Conservation (phyloP, 2,113 vertebrate genomes). For the Zosterops lateralis region DNA sequence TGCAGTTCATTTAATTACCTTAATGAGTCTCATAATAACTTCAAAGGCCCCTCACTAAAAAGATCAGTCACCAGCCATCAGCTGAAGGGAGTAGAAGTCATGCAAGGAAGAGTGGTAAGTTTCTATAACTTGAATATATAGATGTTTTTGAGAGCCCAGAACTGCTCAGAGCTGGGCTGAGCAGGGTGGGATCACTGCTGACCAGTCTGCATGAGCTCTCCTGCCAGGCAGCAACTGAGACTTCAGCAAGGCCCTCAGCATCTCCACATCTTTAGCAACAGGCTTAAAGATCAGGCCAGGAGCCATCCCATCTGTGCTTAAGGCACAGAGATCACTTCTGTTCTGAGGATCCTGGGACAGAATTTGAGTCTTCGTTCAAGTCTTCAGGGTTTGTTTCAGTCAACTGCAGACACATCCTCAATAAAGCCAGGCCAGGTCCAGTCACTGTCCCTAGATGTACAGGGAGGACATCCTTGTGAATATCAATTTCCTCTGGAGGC, state of each 20-base stretch:
- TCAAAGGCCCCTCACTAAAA: background rate
- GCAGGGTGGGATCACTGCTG: background rate
- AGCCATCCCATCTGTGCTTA: background rate
- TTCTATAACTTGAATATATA: background rate
- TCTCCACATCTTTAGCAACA: background rate
- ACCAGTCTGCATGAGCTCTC: background rate
- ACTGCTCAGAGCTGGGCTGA: background rate
- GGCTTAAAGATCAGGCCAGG: background rate
- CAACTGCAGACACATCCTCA: background rate
- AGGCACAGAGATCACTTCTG: background rate
- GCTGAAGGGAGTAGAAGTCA: background rate
- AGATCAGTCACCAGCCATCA: background rate
- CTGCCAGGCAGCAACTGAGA: background rate
- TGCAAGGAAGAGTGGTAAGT: background rate
- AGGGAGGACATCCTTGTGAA: background rate
- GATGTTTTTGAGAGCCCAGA: background rate
- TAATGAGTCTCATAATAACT: background rate
- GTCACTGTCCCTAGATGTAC: background rate
- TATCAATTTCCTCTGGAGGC: background rate
- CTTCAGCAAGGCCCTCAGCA: background rate
- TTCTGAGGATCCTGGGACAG: background rate
- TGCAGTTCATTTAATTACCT: background rate
- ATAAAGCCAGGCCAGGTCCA: background rate
- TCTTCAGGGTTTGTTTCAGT: background rate
- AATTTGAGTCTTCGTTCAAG: rapidly evolving